phyloP scores from a whole-genome alignment of 2,888 invertebrate species.

The Sarcophaga carnaria region DNA sequence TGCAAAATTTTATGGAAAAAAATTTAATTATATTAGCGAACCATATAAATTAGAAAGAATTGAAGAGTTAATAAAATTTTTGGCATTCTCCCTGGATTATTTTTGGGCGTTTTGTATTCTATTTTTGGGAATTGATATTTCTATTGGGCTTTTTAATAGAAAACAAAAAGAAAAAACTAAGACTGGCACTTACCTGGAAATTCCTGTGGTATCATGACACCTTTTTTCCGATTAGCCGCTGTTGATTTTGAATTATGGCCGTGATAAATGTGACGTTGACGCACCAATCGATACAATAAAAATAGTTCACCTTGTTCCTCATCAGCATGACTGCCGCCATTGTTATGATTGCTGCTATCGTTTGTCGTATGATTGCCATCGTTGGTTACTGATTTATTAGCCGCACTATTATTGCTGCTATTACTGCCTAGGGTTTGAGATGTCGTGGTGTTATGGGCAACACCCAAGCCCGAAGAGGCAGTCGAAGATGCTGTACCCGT shows the following conservation, averaged over 20 bases:
- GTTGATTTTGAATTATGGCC: constrained; percentile 80
- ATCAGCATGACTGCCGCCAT: constrained; percentile 8
- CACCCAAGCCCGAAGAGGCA: constrained; percentile 64
- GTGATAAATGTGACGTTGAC: constrained; percentile 80
- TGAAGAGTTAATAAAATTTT: too few relatives aligned
- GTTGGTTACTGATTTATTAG: too few relatives aligned
- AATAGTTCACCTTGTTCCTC: constrained; percentile 77
- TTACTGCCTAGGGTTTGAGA: constrained; percentile 59
- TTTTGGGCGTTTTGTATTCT: background rate
- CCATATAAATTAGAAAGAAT: too few relatives aligned
- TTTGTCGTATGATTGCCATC: constrained; percentile 35
- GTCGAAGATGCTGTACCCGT: constrained; percentile 70
- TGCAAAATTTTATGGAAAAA: too few relatives aligned
- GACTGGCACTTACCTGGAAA: constrained; percentile 80
- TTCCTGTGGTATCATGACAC: constrained; percentile 81
- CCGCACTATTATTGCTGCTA: constrained; percentile 59
- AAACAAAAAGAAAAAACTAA: too few relatives aligned
- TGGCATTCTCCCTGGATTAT: background rate
- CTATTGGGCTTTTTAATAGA: too few relatives aligned
- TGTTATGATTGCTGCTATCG: constrained; percentile 50
- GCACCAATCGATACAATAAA: constrained; percentile 79
- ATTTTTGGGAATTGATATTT: background rate
- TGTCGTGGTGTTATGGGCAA: constrained; percentile 35
- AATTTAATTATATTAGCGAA: too few relatives aligned
- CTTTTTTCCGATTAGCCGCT: constrained; percentile 80